phyloP scores from a whole-genome alignment of 2,888 invertebrate species.

The Bombylius discolor region DNA sequence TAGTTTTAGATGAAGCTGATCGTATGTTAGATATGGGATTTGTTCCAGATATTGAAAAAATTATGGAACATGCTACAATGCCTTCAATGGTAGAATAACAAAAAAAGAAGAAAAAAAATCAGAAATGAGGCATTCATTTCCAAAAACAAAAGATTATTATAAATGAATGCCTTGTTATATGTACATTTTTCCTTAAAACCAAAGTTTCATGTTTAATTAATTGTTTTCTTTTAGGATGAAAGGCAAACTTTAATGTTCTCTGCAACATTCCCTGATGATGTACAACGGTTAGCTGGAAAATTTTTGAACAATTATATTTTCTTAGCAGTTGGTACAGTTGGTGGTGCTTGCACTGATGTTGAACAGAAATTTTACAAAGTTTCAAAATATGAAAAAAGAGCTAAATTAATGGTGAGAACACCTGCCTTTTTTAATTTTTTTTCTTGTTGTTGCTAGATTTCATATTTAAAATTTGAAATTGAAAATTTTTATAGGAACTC shows the following conservation, averaged over 20 bases:
- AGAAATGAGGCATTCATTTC: no score
- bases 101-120: background rate
- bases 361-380: conserved; percentile 64
- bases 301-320: conserved; percentile 76
- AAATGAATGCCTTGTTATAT: background rate
- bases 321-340: conserved; percentile 80
- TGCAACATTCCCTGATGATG: conserved; percentile 97
- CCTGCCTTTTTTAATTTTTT: background rate
- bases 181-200: conserved; percentile 7
- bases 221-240: conserved; percentile 43
- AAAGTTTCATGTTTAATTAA: background rate
- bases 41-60: conserved; percentile 83
- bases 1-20: conserved; percentile 97
- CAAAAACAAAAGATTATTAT: no score
- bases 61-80: conserved; percentile 71
- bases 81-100: conserved; percentile 47
- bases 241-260: conserved; percentile 99
- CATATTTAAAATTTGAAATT: no score
- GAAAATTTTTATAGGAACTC: conserved; percentile 24
- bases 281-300: conserved; percentile 69
- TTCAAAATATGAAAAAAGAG: conserved; percentile 57
- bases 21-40: conserved; percentile 99
- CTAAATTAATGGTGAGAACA: conserved; percentile 45
- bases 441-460: background rate
- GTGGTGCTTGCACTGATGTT: conserved; percentile 86